Evolutionary conservation across 2,888 invertebrate genomes (phyloP).

Genomic region (Abscondita cerata): DNA sequence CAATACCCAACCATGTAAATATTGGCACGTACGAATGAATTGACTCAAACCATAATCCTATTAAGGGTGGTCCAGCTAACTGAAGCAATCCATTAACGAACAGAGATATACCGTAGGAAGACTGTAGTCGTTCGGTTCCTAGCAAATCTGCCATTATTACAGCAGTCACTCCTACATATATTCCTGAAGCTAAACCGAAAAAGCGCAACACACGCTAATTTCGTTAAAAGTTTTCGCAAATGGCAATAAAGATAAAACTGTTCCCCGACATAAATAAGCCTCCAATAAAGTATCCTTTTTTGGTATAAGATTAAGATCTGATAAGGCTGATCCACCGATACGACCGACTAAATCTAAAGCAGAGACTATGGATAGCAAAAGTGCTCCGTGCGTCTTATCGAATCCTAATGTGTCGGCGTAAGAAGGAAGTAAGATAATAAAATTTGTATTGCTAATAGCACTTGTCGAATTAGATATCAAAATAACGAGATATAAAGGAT

Average conservation of each 20-base stretch:
- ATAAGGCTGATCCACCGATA: slow-evolving; percentile 85
- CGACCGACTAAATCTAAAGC: slow-evolving; percentile 81
- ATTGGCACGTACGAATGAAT: slow-evolving; percentile 73
- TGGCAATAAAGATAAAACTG: slow-evolving; percentile 75
- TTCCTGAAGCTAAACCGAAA: slow-evolving; percentile 84
- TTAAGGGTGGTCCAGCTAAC: slow-evolving; percentile 82
- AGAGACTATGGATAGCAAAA: slow-evolving; percentile 81
- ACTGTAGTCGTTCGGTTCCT: slow-evolving; percentile 83
- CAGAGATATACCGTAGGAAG: slow-evolving; percentile 85
- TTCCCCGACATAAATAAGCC: slow-evolving; percentile 78
- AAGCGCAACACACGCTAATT: slow-evolving; percentile 75
- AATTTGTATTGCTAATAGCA: slow-evolving; percentile 87
- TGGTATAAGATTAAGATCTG: slow-evolving; percentile 77
- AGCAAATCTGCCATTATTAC: slow-evolving; percentile 89
- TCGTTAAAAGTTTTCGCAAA: slow-evolving; percentile 69
- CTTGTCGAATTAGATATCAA: slow-evolving; percentile 85
- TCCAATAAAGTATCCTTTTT: slow-evolving; percentile 85
- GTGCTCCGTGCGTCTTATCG: slow-evolving; percentile 74
- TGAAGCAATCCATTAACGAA: slow-evolving; percentile 86
- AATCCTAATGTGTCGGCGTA: slow-evolving; percentile 76
- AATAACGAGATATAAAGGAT: slow-evolving; percentile 83
- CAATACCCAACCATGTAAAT: slow-evolving; percentile 76
- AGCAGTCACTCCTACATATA: slow-evolving; percentile 86
- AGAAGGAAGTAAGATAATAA: slow-evolving; percentile 80
- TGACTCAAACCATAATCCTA: slow-evolving; percentile 72